phyloP scores from a whole-genome alignment of 2,797 vertebrate genomes.

The Mormyrus hasselquistii region DNA sequence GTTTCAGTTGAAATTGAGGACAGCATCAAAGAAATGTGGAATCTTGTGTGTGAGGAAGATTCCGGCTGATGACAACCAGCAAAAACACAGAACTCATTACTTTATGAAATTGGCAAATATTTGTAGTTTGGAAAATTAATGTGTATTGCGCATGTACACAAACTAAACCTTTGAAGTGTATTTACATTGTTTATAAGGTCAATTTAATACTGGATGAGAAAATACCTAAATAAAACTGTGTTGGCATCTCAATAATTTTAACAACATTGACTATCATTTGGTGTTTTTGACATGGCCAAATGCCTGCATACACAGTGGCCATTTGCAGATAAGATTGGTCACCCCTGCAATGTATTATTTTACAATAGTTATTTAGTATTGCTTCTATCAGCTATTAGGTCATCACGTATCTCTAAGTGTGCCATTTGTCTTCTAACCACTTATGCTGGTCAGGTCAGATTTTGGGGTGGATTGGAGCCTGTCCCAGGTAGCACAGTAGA shows the following conservation, averaged over 20 bases:
- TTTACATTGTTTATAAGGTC: not conserved
- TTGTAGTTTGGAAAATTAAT: not conserved
- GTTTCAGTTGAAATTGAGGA: not conserved
- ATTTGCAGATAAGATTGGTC: not conserved
- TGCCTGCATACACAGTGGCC: not conserved
- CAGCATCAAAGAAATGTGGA: not conserved
- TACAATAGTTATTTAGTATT: not conserved
- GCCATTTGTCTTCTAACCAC: not conserved
- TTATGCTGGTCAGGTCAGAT: not conserved
- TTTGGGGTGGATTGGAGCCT: not conserved
- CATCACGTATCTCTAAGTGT: not conserved
- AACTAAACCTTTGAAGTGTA: not conserved
- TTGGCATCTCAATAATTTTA: not conserved
- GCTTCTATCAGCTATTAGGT: not conserved
- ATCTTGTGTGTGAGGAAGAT: not conserved
- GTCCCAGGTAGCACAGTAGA: not conserved
- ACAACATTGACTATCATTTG: not conserved
- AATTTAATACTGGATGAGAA: not conserved
- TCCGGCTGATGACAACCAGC: not conserved
- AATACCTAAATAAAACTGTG: not conserved
- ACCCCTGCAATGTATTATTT: not conserved
- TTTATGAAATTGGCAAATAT: not conserved
- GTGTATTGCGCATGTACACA: not conserved
- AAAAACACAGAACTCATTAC: not conserved
- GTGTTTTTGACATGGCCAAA: not conserved